Evolutionary conservation across 23 tunicate species (phyloP), one percentile per base, ranked within the genome.

Genomic region (Corella eumyota): DNA sequence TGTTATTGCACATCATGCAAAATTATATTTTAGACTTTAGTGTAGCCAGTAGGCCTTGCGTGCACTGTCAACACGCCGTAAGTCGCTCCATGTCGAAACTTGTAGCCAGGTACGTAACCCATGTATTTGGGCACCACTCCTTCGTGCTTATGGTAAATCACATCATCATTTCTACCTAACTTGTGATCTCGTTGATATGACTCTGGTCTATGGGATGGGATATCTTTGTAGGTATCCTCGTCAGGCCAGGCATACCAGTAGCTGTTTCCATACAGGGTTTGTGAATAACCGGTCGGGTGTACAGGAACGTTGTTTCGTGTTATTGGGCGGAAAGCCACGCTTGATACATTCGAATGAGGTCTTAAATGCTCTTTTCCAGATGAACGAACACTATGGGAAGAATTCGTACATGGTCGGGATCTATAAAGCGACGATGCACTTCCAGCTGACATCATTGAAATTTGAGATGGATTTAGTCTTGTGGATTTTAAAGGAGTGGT

Each of bases 81-180:
- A 2, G 90, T 75, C 13, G 91, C 69, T 25, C 98, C 98, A 58
- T 80, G 84, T 19, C 98, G 64, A 58, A 80, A 75, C 44, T 90
- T 90, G 52, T 74, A 73, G 30, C 91, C 76, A 22, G 90, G 90
- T 23, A 80, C 84, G 67, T 90, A 86, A 3, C 96, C 96, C 76
- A 74, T 64, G 64, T 88, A 88, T 62, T 88, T 88, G 6, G 96
- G 96, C 13, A 88, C 68, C 26, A 88, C 62, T 3, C 96, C 82
- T 64, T 75, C 96, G 48, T 88, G 80, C 64, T 79, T 88, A 57
- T 75, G 96, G 72, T 88, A 88, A 27, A 88, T 61, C 36, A 88
- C 88, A 33, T 88, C 60, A 53, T 88, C 64, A 34, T 88, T 67
- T 24, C 81, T 60, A 45, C 68, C 63, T 28, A 78, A 51, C 34